These are phyloP conservation scores for Pachycephala philippinensis DNA, from an alignment of 2,113 vertebrate genomes.

Conservation along the genomic window DNA sequence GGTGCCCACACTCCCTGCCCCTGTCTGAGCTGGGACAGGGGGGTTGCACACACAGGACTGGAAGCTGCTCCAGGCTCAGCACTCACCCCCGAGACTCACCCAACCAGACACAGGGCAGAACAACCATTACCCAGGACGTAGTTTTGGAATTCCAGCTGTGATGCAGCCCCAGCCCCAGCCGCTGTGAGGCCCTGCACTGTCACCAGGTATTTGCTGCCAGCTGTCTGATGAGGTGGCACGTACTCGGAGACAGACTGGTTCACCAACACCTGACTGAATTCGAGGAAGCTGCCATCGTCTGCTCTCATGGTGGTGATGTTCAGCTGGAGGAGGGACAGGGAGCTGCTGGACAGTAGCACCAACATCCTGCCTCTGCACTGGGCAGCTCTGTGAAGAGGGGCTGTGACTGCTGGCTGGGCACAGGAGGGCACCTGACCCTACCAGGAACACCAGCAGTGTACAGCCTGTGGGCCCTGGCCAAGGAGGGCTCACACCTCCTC, in stretches of 20 bases:
- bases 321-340: neutral
- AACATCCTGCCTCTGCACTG: neutral
- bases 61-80: neutral
- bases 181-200: neutral
- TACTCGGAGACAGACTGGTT: constrained; percentile 15
- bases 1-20: neutral
- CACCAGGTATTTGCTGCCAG: neutral
- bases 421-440: neutral
- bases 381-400: neutral
- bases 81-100: neutral
- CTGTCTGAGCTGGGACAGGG: too few species aligned
- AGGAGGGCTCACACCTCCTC: neutral
- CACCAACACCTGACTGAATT: neutral
- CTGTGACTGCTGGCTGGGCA: neutral
- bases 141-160: neutral
- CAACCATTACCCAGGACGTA: neutral
- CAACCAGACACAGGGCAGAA: neutral
- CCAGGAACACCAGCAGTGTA: neutral
- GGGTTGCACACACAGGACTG: neutral
- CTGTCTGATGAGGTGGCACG: neutral
- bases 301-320: neutral
- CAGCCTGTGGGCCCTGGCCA: neutral
- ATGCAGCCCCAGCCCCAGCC: neutral
- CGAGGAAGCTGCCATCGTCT: neutral
- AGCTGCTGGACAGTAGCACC: neutral